Evolutionary conservation across 2,888 invertebrate genomes (phyloP).

Genomic region (Cataglyphis rosenhaueri): DNA sequence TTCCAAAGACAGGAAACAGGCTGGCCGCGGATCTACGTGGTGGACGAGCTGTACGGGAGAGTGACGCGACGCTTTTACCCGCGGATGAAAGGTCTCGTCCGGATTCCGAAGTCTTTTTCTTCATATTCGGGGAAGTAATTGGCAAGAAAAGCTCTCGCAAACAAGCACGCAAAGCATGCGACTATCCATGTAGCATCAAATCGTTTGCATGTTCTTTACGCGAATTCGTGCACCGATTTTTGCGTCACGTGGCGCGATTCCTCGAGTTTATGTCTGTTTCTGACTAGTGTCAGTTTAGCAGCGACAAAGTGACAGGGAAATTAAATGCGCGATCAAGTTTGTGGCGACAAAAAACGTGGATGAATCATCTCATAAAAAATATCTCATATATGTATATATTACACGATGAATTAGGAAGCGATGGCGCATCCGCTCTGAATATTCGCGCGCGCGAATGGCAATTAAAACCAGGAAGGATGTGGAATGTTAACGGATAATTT

Average conservation of each 20-base stretch:
- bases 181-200: constrained; percentile 13
- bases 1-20: constrained; percentile 69
- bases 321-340: neutral
- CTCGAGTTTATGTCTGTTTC: neutral
- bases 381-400: neutral
- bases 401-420: constrained; percentile 18
- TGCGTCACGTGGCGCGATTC: neutral
- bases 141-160: constrained; percentile 38
- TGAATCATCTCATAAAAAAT: neutral
- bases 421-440: constrained; percentile 1
- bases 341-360: neutral
- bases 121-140: constrained; percentile 36
- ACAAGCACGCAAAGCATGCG: neutral
- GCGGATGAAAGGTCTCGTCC: constrained; percentile 41
- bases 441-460: constrained; percentile 26
- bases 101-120: constrained; percentile 44
- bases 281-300: neutral
- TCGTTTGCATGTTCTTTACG: constrained; percentile 34
- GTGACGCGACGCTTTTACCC: constrained; percentile 46
- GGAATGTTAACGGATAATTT: constrained; percentile 51
- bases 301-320: neutral
- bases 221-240: neutral
- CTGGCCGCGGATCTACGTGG: constrained; percentile 68
- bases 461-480: constrained; percentile 44
- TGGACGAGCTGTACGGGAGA: constrained; percentile 36